Evolutionary conservation across 2,888 invertebrate genomes (phyloP).

Genomic region (Diarsia brunnea): DNA sequence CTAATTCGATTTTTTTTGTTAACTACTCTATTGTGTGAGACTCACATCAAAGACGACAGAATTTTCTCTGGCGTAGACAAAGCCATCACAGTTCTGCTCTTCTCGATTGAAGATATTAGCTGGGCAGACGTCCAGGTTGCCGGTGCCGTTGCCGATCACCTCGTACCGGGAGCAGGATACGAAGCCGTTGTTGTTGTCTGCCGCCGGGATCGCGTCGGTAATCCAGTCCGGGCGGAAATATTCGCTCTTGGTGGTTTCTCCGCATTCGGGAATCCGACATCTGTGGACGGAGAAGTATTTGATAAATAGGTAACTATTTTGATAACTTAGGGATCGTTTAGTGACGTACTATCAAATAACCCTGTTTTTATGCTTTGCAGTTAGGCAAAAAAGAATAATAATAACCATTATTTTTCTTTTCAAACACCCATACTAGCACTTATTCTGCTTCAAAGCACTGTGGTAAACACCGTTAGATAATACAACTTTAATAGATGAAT

Average conservation of each 20-base stretch:
- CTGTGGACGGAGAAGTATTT: slow-evolving; percentile 70
- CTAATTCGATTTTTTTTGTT: no score
- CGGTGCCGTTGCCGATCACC: slow-evolving; percentile 73
- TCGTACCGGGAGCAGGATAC: slow-evolving; percentile 86
- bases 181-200: slow-evolving; percentile 71
- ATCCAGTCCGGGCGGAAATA: slow-evolving; percentile 85
- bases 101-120: slow-evolving; percentile 71
- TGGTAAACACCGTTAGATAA: not conserved
- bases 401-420: no score
- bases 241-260: slow-evolving; percentile 76
- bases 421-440: no score
- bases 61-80: slow-evolving; percentile 80
- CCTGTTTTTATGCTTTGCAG: not conserved
- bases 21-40: slow-evolving; percentile 42
- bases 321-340: not conserved
- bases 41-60: slow-evolving; percentile 85
- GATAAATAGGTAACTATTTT: not conserved
- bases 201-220: slow-evolving; percentile 82
- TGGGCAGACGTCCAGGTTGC: slow-evolving; percentile 76
- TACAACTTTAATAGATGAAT: not conserved
- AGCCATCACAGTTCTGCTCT: slow-evolving; percentile 74
- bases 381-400: not conserved
- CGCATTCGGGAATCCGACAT: slow-evolving; percentile 90
- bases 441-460: not conserved
- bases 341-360: not conserved